phyloP scores from a whole-genome alignment of 2,888 invertebrate species.

The Apotomis turbidana region DNA sequence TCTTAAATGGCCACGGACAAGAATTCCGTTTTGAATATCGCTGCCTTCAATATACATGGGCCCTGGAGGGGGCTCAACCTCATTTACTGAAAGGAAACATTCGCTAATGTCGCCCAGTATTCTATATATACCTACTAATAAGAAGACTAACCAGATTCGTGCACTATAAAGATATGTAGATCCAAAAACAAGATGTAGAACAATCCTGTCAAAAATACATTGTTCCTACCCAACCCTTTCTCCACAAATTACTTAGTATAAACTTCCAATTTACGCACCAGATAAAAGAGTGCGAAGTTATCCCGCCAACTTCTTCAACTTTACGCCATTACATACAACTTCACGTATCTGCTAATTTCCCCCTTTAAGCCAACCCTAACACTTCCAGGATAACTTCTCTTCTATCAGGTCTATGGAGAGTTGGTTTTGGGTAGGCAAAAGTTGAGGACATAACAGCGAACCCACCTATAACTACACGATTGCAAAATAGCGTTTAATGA shows the following conservation, averaged over 20 bases:
- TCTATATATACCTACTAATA: too few relatives aligned
- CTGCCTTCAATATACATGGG: too few relatives aligned
- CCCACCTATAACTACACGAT: not conserved
- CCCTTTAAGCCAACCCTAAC: conserved; percentile 16
- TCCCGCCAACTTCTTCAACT: conserved; percentile 26
- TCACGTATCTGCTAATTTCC: conserved; percentile 31
- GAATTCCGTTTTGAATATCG: too few relatives aligned
- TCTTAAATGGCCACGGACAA: too few relatives aligned
- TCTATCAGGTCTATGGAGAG: not conserved
- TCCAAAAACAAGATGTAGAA: too few relatives aligned
- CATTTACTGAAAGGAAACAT: too few relatives aligned
- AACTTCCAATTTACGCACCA: not conserved
- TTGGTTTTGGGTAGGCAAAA: conserved; percentile 1
- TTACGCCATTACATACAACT: conserved; percentile 16
- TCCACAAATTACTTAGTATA: not conserved
- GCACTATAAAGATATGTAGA: too few relatives aligned
- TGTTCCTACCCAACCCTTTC: not conserved
- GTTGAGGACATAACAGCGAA: not conserved
- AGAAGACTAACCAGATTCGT: too few relatives aligned
- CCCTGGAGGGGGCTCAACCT: too few relatives aligned
- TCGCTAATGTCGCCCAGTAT: too few relatives aligned
- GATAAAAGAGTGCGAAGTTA: conserved; percentile 21
- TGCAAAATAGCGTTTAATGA: not conserved
- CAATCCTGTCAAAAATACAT: too few relatives aligned
- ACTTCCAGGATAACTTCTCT: conserved; percentile 3